Evolutionary conservation across 2,797 vertebrate genomes (phyloP).

Genomic region (Pogonophryne albipinna): DNA sequence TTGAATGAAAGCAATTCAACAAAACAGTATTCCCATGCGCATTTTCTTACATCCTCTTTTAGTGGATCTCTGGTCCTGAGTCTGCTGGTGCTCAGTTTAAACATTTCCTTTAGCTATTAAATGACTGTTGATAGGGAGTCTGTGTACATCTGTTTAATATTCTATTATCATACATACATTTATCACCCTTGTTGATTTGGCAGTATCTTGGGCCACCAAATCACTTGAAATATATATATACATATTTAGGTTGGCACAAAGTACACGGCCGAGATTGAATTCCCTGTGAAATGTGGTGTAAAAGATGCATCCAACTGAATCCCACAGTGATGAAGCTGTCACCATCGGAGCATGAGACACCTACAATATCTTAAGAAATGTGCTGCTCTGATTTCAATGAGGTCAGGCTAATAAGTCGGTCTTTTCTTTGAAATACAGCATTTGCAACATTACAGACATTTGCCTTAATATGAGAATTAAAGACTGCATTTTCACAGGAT

Average conservation of each 20-base stretch:
- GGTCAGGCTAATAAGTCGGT: constrained; percentile 34
- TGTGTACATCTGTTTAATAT: constrained; percentile 44
- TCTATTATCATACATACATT: constrained; percentile 51
- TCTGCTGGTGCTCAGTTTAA: constrained; percentile 28
- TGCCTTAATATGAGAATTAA: constrained; percentile 44
- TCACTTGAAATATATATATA: constrained; percentile 17
- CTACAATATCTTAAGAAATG: constrained; percentile 40
- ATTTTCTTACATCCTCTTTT: constrained; percentile 39
- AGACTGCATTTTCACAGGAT: constrained; percentile 26
- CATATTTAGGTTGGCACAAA: constrained; percentile 28
- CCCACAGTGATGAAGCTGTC: constrained; percentile 39
- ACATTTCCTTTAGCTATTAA: constrained; percentile 26
- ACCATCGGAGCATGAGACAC: constrained; percentile 51
- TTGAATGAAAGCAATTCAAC: constrained; percentile 51
- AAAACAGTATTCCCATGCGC: constrained; percentile 40
- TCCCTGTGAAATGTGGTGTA: constrained; percentile 42
- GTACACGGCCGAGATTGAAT: constrained; percentile 34
- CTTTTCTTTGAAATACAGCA: constrained; percentile 34
- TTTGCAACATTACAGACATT: constrained; percentile 59
- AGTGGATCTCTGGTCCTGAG: constrained; percentile 22
- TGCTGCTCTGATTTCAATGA: constrained; percentile 53
- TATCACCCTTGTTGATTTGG: constrained; percentile 53
- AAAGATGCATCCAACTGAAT: constrained; percentile 32
- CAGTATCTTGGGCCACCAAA: constrained; percentile 22
- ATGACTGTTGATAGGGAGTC: constrained; percentile 5